Conservation (phyloP, 2,888 invertebrate genomes). For the Mellilla xanthometata region DNA sequence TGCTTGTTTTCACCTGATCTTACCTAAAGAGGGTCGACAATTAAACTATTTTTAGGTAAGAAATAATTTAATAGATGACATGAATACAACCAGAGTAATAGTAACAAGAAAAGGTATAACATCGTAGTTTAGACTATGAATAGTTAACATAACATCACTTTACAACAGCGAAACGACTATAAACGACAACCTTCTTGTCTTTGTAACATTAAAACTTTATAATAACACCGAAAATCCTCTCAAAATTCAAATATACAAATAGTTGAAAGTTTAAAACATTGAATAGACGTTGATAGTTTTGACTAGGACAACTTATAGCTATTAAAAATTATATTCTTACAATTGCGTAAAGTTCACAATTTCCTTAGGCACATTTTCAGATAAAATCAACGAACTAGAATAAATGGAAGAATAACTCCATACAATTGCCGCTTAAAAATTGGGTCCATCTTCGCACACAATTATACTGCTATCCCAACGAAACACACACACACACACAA, state of each 20-base stretch:
- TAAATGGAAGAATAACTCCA: no score
- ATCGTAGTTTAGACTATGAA: constrained; percentile 63
- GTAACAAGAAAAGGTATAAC: constrained; percentile 69
- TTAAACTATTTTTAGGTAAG: constrained; percentile 21
- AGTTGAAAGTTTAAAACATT: constrained; percentile 26
- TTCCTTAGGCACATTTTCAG: constrained; percentile 61
- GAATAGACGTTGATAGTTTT: constrained; percentile 32
- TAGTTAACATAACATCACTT: constrained; percentile 59
- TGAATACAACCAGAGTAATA: constrained; percentile 68
- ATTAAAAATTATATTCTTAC: constrained; percentile 10
- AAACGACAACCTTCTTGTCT: constrained; percentile 28
- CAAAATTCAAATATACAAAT: constrained; percentile 32
- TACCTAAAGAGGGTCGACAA: no score
- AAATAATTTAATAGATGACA: constrained; percentile 73
- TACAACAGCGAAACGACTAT: constrained; percentile 68
- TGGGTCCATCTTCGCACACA: no score
- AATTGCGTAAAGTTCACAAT: constrained; percentile 28
- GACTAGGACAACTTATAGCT: constrained; percentile 10
- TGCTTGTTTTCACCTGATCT: no score
- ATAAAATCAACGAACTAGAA: no score
- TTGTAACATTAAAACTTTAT: constrained; percentile 20
- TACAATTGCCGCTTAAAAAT: no score
- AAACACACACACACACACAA: no score
- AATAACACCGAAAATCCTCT: constrained; percentile 31
- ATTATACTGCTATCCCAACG: no score